Conservation (phyloP, 2,888 invertebrate species). For the Sacculina carcini region DNA sequence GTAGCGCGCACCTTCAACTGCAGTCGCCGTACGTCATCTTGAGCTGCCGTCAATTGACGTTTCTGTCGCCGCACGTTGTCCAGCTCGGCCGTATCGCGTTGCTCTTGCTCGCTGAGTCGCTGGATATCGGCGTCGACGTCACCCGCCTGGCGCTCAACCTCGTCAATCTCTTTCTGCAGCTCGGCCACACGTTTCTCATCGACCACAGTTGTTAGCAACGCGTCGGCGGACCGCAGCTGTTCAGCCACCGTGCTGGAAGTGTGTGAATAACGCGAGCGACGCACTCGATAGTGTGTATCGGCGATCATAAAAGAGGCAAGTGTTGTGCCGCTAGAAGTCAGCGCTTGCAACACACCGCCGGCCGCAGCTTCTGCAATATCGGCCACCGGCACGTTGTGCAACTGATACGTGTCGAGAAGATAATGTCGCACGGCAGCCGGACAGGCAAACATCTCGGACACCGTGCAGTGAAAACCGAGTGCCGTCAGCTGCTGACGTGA, state of each 20-base stretch:
- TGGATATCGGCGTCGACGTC: neutral
- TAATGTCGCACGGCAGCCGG: conserved; percentile 10
- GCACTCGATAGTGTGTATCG: neutral
- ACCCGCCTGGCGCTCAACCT: neutral
- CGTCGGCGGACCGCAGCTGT: neutral
- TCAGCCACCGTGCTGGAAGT: neutral
- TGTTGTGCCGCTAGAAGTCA: neutral
- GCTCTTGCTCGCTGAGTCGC: no score
- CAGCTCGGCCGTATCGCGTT: neutral
- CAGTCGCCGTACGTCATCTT: neutral
- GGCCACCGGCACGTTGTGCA: conserved; percentile 11
- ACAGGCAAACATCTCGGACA: conserved; percentile 3
- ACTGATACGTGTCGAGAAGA: conserved; percentile 8
- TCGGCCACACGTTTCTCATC: neutral
- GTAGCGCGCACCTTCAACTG: neutral
- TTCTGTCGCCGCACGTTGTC: neutral
- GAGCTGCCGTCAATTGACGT: neutral
- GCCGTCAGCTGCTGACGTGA: neutral
- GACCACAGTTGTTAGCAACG: neutral
- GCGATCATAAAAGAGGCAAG: neutral
- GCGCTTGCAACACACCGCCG: neutral
- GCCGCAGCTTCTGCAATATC: neutral
- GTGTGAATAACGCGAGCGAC: neutral
- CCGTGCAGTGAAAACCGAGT: neutral
- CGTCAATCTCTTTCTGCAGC: neutral